Evolutionary conservation across 2,113 vertebrate genomes (phyloP), one percentile per base, ranked within the genome.

Genomic region (Paradisaea rubra): DNA sequence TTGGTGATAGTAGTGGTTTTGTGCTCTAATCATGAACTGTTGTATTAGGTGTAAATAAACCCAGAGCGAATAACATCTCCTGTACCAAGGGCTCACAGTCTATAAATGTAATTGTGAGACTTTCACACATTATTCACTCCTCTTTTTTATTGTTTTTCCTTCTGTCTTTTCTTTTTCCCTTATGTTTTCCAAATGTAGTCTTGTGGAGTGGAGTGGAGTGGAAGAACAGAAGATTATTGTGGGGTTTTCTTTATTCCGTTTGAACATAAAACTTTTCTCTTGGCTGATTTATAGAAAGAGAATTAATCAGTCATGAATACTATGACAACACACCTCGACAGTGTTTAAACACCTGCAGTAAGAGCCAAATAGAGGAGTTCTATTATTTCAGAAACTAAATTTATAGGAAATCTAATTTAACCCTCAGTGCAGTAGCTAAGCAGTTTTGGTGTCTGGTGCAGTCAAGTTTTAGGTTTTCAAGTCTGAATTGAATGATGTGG

Each of bases 161-260:
- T 63, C 35, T 42, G 10, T 23, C 10, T 60, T 82, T 69, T 35
- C 27, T 68, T 63, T 83, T 52, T 20, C 13, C 37, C 13, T 71
- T 45, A 17, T 2, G 2, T 53, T 69, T 85, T 64, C 22, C 7
- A 57, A 74, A 76, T n/a, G 5, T 60, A 24, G 73, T 82, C 17
- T 66, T 77, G 35, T 2, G 3, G 3, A 4, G 1, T 2, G 3
- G 3, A 4, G 1, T 28, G 4, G 5, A 15, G 8, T 15, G 5
- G 7, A 18, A 41, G 37, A 80, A 3, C 4, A 19, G 28, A 61
- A 65, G 20, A 47, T 42, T 68, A 21, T 17, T 56, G 2, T 23
- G 7, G 10, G 2, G 7, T 15, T 72, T 64, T 72, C 37, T 44
- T 57, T 57, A 23, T 74, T 57, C 10, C 13, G 5, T 59, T 79